These are phyloP conservation scores for Malacoraja senta DNA, from an alignment of 2,797 vertebrate species.

Conservation along the genomic window DNA sequence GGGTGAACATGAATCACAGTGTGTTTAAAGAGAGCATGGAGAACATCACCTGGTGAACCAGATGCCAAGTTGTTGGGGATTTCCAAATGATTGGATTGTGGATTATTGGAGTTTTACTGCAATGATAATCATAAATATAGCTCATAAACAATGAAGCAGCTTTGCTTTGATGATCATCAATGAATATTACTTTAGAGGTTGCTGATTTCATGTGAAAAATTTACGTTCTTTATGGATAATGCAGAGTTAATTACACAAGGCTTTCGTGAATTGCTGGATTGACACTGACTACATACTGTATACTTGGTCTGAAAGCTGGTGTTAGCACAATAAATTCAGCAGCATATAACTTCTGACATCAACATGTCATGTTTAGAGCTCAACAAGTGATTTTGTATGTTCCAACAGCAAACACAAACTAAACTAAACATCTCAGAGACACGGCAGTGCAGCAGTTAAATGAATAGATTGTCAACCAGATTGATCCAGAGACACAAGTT, in stretches of 20 bases:
- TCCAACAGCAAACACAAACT: neutral
- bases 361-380: neutral
- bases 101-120: neutral
- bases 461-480: no score
- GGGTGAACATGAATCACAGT: no score
- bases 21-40: no score
- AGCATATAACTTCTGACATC: neutral
- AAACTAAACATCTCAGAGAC: neutral
- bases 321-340: neutral
- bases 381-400: neutral
- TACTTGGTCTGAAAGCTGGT: neutral
- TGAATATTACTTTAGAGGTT: neutral
- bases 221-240: neutral
- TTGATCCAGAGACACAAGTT: no score
- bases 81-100: no score
- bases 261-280: neutral
- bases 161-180: neutral
- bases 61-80: no score
- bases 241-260: neutral
- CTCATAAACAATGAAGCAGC: neutral
- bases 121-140: neutral
- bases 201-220: neutral
- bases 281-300: neutral
- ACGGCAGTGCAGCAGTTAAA: no score
- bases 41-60: no score